Evolutionary conservation across 2,888 invertebrate genomes (phyloP), one percentile per base, ranked within the genome.

Genomic region (Chorisops tibialis): DNA sequence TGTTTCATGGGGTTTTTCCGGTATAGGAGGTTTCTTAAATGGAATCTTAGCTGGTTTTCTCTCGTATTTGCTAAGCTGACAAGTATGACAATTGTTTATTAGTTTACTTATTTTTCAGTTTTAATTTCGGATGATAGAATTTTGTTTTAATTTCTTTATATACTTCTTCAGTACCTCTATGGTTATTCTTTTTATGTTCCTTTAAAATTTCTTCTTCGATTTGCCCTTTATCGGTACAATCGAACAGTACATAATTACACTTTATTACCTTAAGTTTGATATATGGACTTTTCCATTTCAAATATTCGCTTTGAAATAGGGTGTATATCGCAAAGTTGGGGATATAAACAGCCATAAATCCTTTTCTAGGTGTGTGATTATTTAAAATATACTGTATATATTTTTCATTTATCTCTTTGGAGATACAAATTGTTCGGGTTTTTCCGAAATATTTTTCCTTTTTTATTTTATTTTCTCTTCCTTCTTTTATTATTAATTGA

Each of bases 41-140:
- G 56, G 60, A 5, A 56, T 38, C 50, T 63, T 60, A 18, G 51
- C 7, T 5, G 61, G 59, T 30, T 62, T 30, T 19, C 61, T 52
- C 11, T 64, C 64, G 16, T 61, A 64, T n/a, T n/a, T n/a, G n/a
- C n/a, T n/a, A n/a, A n/a, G n/a, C n/a, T n/a, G n/a, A n/a, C n/a
- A n/a, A n/a, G 37, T 56, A 19, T 60, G 45, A 45, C 61, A 63
- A 30, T 60, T 60, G 45, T 60, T 63, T 7, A 63, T 60, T 35
- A 54, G 16, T 54, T 54, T 59, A 22, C 48, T 21, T 3, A 60
- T 54, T 56, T 60, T 43, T n/a, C n/a, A n/a, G n/a, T n/a, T n/a
- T n/a, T n/a, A n/a, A n/a, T n/a, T n/a, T n/a, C n/a, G n/a, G n/a
- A n/a, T 39, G 59, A 16, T 63, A 54, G 48, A 43, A n/a, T 45